Evolutionary conservation across 2,797 vertebrate genomes (phyloP), one percentile per base, ranked within the genome.

Genomic region (Tapirus indicus): DNA sequence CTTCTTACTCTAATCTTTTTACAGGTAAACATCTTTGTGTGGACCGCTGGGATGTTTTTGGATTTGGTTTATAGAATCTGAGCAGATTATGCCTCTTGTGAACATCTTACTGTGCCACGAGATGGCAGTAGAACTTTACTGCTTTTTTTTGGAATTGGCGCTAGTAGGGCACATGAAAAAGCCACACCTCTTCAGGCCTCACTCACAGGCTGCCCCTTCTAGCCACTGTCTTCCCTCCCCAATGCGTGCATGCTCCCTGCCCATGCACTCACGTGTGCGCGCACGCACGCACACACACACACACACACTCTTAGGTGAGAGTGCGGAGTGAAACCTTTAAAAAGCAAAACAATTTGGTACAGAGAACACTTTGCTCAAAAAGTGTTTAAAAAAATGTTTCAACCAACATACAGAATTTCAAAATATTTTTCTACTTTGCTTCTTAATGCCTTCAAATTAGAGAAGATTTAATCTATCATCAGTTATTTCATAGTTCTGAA

Each of bases 41-140:
- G 87, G 60, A n/a, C 54, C 41, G 0, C 47, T 44, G 66, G 27
- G n/a, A 4, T 58, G n/a, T 20, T 21, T 44, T 23, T 35, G 71
- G 38, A 49, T 79, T 85, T 84, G 4, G 6, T 91, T 54, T 69
- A 6, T 47, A 8, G 75, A 38, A 7, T 10, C 58, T n/a, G 44
- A 89, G 64, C 49, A 41, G 29, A 38, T 62, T 0, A 0, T 27
- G 8, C 56, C 20, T 38, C 91, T 54, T 62, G n/a, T 29, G 25
- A 90, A 12, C 3, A 10, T n/a, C 16, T 71, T 1, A 23, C 2
- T 13, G 0, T 2, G 29, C 95, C 98, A 97, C 89, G 0, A 96
- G 98, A 14, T 87, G 98, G 98, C 97, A 20, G 94, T 71, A 95
- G 89, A 83, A 52, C 4, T 14, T 54, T 21, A 3, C 71, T 20